Evolutionary conservation across 2,113 vertebrate species (phyloP).

Genomic region (Nerophis ophidion): DNA sequence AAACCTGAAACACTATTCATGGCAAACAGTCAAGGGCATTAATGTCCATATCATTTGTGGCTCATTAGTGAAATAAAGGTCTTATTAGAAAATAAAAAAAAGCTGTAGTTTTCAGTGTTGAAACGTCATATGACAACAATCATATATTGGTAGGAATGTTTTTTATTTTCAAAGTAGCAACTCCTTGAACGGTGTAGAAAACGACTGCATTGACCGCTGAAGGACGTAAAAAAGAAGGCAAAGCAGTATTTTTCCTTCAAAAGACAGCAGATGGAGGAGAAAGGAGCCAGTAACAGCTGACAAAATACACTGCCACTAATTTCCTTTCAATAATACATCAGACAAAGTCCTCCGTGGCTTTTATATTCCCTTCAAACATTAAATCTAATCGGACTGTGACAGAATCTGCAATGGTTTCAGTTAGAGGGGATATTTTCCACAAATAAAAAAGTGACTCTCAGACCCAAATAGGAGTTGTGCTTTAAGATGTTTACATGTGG

Average conservation of each 20-base stretch:
- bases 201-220: slow-evolving; percentile 20
- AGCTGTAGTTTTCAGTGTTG: slow-evolving; percentile 2
- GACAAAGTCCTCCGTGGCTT: slow-evolving; percentile 41
- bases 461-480: background rate
- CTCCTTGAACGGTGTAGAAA: background rate
- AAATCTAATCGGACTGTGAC: slow-evolving; percentile 50
- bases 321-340: slow-evolving; percentile 48
- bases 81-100: slow-evolving; percentile 4
- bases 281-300: slow-evolving; percentile 44
- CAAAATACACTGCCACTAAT: slow-evolving; percentile 52
- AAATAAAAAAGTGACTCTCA: slow-evolving; percentile 35
- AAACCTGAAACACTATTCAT: background rate
- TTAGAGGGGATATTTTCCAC: slow-evolving; percentile 38
- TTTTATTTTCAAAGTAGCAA: background rate
- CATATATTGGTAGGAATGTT: background rate
- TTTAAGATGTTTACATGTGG: background rate
- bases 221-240: slow-evolving; percentile 12
- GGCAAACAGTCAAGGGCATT: background rate
- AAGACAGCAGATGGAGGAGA: slow-evolving; percentile 52
- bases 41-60: background rate
- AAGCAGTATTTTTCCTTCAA: slow-evolving; percentile 24
- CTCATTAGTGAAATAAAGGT: background rate
- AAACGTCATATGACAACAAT: slow-evolving; percentile 1
- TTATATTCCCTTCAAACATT: slow-evolving; percentile 40
- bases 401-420: slow-evolving; percentile 38